Evolutionary conservation across 2,888 invertebrate species (phyloP).

Genomic region (Caenorhabditis auriculariae): DNA sequence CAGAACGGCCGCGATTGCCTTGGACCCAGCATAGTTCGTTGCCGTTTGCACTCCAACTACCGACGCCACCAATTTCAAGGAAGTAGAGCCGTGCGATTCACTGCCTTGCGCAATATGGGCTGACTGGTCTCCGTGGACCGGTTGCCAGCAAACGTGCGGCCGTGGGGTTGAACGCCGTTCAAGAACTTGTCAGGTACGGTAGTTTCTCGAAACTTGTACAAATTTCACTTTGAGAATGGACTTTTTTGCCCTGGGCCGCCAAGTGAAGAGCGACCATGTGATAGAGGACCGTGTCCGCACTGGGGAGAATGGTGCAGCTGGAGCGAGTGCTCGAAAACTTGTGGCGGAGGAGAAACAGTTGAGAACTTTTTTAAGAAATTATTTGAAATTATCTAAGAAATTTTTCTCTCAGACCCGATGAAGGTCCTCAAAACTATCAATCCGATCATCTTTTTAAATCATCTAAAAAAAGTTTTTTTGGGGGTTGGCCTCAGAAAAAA

Average conservation of each 20-base stretch:
- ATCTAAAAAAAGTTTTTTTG: no score
- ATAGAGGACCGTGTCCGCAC: slow-evolving; percentile 43
- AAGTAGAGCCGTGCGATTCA: slow-evolving; percentile 36
- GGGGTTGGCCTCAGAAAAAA: no score
- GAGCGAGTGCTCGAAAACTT: slow-evolving; percentile 35
- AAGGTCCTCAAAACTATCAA: no score
- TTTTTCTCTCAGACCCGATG: no score
- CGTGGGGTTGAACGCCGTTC: slow-evolving; percentile 38
- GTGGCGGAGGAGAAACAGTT: slow-evolving; percentile 46
- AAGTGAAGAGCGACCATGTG: slow-evolving; percentile 41
- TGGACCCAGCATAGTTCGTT: slow-evolving; percentile 39
- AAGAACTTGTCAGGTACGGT: slow-evolving; percentile 34
- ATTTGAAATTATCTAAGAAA: no score
- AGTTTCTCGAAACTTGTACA: neutral
- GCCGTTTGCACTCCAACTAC: neutral
- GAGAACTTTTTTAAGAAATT: no score
- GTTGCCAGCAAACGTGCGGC: slow-evolving; percentile 42
- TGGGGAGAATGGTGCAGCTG: slow-evolving; percentile 39
- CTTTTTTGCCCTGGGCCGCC: slow-evolving; percentile 42
- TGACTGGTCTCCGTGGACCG: slow-evolving; percentile 43
- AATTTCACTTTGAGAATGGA: slow-evolving; percentile 32
- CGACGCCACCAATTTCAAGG: slow-evolving; percentile 10
- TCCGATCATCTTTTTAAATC: no score
- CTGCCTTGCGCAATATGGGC: slow-evolving; percentile 43
- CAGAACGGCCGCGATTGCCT: slow-evolving; percentile 36